Percentiles rank a stretch among this genome's conserved stretches.
Conservation (phyloP, 2,888 invertebrate genomes). For the Brachynemurus nebulosus region DNA sequence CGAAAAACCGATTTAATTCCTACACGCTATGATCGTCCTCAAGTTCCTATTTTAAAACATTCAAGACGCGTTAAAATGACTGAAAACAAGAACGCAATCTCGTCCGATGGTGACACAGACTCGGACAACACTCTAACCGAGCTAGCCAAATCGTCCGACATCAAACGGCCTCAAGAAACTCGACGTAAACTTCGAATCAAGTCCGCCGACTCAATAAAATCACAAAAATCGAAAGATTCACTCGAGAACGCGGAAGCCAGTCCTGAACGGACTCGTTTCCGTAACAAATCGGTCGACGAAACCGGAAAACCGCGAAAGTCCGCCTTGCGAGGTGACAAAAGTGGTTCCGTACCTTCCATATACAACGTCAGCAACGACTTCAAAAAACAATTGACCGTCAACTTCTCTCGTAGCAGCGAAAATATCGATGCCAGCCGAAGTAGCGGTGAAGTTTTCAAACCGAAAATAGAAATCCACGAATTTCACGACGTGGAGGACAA, state of each 20-base stretch:
- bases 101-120: too few species aligned
- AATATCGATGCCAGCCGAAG: slow-evolving; percentile 4
- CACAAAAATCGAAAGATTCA: too few species aligned
- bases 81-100: too few species aligned
- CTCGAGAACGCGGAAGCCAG: too few species aligned
- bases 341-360: background rate
- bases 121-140: too few species aligned
- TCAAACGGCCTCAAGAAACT: too few species aligned
- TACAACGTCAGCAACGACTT: background rate
- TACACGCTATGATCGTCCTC: background rate
- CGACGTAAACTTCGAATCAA: too few species aligned
- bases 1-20: background rate
- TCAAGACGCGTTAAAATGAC: background rate
- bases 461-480: slow-evolving; percentile 5
- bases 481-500: slow-evolving; percentile 3
- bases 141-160: too few species aligned
- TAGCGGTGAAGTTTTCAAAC: background rate
- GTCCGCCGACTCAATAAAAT: too few species aligned
- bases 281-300: slow-evolving; percentile 3
- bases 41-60: background rate
- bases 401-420: slow-evolving; percentile 5
- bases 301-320: slow-evolving; percentile 4
- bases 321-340: slow-evolving; percentile 3
- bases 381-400: slow-evolving; percentile 7
- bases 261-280: too few species aligned